These are phyloP conservation scores for Glossosoma conforme DNA, from an alignment of 1,140 invertebrate genomes.

Conservation along the genomic window DNA sequence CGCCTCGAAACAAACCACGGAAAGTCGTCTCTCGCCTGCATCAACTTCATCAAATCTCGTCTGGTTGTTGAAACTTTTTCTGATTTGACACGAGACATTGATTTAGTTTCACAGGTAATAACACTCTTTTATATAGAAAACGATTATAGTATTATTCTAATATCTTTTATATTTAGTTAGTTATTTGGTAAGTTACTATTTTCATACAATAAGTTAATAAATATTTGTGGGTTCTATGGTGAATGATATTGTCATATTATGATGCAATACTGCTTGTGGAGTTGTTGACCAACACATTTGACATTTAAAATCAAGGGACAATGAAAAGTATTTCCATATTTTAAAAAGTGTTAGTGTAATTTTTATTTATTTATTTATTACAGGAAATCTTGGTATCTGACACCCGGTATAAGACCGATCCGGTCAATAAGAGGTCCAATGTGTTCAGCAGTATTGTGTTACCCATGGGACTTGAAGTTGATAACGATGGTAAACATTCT, in stretches of 20 bases:
- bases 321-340: no score
- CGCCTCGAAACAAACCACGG: slow-evolving; percentile 58
- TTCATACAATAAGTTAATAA: no score
- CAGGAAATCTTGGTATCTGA: slow-evolving; percentile 83
- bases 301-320: no score
- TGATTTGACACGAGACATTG: slow-evolving; percentile 86
- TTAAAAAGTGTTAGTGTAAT: no score
- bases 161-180: no score
- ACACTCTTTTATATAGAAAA: neutral
- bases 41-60: slow-evolving; percentile 89
- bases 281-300: no score
- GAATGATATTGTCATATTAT: no score
- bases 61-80: slow-evolving; percentile 80
- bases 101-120: slow-evolving; percentile 75
- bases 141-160: slow-evolving; percentile 1
- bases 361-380: slow-evolving; percentile 3
- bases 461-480: slow-evolving; percentile 54
- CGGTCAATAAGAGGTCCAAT: slow-evolving; percentile 69
- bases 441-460: slow-evolving; percentile 88
- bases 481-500: slow-evolving; percentile 49
- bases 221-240: no score
- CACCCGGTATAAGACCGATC: slow-evolving; percentile 65
- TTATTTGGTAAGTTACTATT: no score
- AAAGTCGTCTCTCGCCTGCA: slow-evolving; percentile 68
- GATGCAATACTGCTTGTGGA: no score